These are phyloP conservation scores for Eupithecia pulchellata DNA, from an alignment of 2,888 invertebrate genomes.

Conservation along the genomic window DNA sequence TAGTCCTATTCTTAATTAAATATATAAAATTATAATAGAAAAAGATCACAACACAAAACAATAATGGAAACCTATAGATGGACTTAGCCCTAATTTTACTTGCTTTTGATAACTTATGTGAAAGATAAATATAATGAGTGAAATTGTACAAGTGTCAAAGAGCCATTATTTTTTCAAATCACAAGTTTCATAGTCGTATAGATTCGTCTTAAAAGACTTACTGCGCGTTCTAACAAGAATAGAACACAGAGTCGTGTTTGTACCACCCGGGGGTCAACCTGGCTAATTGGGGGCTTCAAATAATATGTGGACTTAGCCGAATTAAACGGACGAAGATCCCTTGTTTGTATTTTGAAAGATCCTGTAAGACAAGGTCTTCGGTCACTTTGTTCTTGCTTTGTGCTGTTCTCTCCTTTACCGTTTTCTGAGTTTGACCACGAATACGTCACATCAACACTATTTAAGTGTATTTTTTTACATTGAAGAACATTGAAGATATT, in stretches of 20 bases:
- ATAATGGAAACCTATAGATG: too few species aligned
- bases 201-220: slow-evolving; percentile 67
- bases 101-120: neutral
- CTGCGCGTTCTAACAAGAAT: slow-evolving; percentile 65
- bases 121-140: neutral
- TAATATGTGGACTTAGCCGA: slow-evolving; percentile 38
- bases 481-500: too few species aligned
- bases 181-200: slow-evolving; percentile 47
- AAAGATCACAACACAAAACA: too few species aligned
- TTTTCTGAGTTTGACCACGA: neutral
- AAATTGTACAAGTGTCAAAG: neutral
- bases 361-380: slow-evolving; percentile 8
- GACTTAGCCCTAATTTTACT: neutral
- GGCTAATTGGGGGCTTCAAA: slow-evolving; percentile 45
- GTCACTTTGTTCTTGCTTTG: neutral
- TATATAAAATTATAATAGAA: too few species aligned
- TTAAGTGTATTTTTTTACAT: neutral
- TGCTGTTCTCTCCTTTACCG: neutral
- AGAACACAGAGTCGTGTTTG: slow-evolving; percentile 62
- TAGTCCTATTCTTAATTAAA: neutral
- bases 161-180: slow-evolving; percentile 18
- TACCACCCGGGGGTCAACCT: slow-evolving; percentile 44
- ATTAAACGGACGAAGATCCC: slow-evolving; percentile 17
- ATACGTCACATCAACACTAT: neutral
- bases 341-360: slow-evolving; percentile 12